Base-by-base conservation (phyloP, 2,888 invertebrate species). In the Entomobrya proxima region DNA sequence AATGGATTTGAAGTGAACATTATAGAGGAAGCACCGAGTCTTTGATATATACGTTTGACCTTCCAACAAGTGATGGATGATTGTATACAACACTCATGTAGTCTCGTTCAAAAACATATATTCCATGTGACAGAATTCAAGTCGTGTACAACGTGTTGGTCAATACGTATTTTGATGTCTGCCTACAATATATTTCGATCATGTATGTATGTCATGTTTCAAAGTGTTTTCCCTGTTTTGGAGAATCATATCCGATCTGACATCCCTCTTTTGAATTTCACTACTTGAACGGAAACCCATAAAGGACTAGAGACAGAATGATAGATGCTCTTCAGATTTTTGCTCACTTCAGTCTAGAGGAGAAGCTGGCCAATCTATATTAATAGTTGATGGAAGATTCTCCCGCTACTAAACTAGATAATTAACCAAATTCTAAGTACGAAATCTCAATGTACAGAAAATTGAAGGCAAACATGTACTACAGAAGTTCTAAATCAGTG, bases 1-100 rank as follows among this genome's bases (percentile, higher is more conserved):
- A 77, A 72, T 50, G 86, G 86, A 86, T 77, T 76, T 72, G 77
- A 77, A 76, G 77, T 77, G 50, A 82, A 82, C 21, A 52, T 75
- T 61, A 72, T 86, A 32, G 52, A 85, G 24, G 85, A 85, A 24
- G n/a, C 55, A 24, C 85, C 55, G 0, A 44, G 37, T 27, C 74
- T 61, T 13, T 85, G 67, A 74, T 64, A 79, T 40, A 72, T 78
- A 37, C 64, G n/a, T 79, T 85, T 79, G 74, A 79, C 74, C 74
- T 85, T 52, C 50, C 50, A n/a, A 74, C 58, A 55, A 75, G 52
- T 79, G 50, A 61, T 85, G 40, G 79, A 85, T 79, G 85, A 79
- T 75, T 64, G 47, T 9, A 35, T 27, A 11, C 77, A 76, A 15
- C 40, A 50, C 69, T 77, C 47, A 3, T 47, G 13, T 47, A 47